Percentiles rank a stretch among this genome's conserved stretches.
These are phyloP conservation scores for Macquaria ambigua DNA, from an alignment of 2,113 vertebrate species.

Conservation along the genomic window DNA sequence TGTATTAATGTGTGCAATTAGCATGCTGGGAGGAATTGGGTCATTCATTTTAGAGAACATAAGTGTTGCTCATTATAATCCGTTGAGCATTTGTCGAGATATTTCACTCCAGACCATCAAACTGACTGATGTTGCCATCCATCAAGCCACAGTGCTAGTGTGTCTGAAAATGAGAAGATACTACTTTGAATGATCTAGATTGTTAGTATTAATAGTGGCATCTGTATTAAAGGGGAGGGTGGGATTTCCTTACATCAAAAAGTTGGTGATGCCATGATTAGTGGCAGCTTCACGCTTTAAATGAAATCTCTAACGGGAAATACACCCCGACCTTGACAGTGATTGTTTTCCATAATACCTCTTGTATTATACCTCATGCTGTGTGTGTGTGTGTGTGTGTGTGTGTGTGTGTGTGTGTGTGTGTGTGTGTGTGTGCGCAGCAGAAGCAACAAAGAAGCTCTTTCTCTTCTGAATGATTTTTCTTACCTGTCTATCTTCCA, in stretches of 20 bases:
- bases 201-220: background rate
- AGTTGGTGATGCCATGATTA: background rate
- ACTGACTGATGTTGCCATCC: background rate
- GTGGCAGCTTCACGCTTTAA: too few relatives aligned
- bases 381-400: background rate
- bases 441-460: background rate
- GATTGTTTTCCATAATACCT: slow-evolving; percentile 1
- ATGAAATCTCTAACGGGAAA: background rate
- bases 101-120: background rate
- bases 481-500: slow-evolving; percentile 34
- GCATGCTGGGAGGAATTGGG: background rate
- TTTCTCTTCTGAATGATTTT: slow-evolving; percentile 26
- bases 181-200: background rate
- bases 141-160: background rate
- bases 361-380: background rate
- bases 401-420: slow-evolving; percentile 1
- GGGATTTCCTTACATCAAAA: background rate
- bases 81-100: background rate
- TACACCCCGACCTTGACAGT: background rate
- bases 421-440: background rate
- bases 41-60: background rate
- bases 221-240: too few relatives aligned
- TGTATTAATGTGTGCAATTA: background rate
- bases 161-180: background rate
- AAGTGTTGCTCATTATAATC: background rate